phyloP scores from a whole-genome alignment of 2,888 invertebrate species.

The Nephrotoma guestfalica region DNA sequence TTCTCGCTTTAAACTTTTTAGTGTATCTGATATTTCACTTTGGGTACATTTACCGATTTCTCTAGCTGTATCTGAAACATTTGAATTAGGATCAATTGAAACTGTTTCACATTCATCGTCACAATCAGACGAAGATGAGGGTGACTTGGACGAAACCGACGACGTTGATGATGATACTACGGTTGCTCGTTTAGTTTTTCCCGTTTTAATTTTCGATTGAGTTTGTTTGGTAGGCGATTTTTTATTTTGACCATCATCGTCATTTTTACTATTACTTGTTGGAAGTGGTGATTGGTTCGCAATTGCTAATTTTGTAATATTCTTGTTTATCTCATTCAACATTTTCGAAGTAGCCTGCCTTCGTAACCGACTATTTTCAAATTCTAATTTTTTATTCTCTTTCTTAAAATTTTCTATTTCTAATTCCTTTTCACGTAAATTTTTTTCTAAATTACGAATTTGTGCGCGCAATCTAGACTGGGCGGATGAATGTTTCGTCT shows the following conservation, averaged over 20 bases:
- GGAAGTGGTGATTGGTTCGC: not conserved
- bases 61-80: not conserved
- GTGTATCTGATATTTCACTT: not conserved
- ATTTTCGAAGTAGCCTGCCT: conserved; percentile 54
- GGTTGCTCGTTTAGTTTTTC: not conserved
- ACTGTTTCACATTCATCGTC: not conserved
- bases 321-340: conserved; percentile 59
- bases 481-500: conserved; percentile 52
- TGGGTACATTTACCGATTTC: conserved; percentile 30
- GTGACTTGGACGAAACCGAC: not conserved
- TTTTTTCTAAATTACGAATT: conserved; percentile 55
- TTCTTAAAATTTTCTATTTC: conserved; percentile 53
- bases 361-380: conserved; percentile 40
- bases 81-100: not conserved
- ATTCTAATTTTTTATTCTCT: conserved; percentile 47
- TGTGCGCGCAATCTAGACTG: conserved; percentile 61
- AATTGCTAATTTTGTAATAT: conserved; percentile 22
- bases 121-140: not conserved
- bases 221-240: not conserved
- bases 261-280: not conserved
- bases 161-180: not conserved
- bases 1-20: conserved; percentile 33
- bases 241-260: not conserved
- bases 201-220: not conserved
- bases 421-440: conserved; percentile 45